A percentile compares a stretch with the other conserved stretches of the same genome.
phyloP scores from a whole-genome alignment of 2,888 invertebrate species.

The Onthophagus sagittarius region DNA sequence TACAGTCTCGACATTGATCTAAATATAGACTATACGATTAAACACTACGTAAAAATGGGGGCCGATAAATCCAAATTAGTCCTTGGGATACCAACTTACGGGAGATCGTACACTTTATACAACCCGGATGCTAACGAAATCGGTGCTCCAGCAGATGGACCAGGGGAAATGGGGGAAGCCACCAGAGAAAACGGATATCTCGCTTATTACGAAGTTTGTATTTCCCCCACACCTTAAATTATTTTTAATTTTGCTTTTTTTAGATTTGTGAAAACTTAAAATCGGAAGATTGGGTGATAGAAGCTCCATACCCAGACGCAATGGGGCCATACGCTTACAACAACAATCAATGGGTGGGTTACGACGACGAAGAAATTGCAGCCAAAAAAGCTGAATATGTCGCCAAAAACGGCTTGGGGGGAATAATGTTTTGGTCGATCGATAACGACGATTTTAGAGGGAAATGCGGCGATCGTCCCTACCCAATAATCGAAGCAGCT shows the following conservation, averaged over 20 bases:
- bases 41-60: constrained; percentile 74
- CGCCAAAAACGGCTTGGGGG: constrained; percentile 78
- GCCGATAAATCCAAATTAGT: constrained; percentile 77
- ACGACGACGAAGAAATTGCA: constrained; percentile 82
- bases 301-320: constrained; percentile 73
- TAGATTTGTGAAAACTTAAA: constrained; percentile 83
- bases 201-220: constrained; percentile 82
- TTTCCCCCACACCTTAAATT: background rate
- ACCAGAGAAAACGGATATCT: constrained; percentile 90
- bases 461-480: constrained; percentile 79
- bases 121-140: constrained; percentile 80
- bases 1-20: constrained; percentile 85
- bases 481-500: constrained; percentile 87
- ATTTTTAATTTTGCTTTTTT: constrained; percentile 21
- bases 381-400: constrained; percentile 81
- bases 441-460: constrained; percentile 94
- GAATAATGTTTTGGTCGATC: constrained; percentile 91
- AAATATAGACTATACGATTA: constrained; percentile 86
- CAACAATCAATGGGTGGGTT: constrained; percentile 91
- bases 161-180: constrained; percentile 86
- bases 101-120: constrained; percentile 83
- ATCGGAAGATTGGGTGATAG: constrained; percentile 76
- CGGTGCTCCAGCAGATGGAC: constrained; percentile 87
- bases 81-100: constrained; percentile 85
- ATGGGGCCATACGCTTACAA: constrained; percentile 89